Base-by-base conservation (phyloP, 1,140 invertebrate species). In the Paraescarpia echinospica region DNA sequence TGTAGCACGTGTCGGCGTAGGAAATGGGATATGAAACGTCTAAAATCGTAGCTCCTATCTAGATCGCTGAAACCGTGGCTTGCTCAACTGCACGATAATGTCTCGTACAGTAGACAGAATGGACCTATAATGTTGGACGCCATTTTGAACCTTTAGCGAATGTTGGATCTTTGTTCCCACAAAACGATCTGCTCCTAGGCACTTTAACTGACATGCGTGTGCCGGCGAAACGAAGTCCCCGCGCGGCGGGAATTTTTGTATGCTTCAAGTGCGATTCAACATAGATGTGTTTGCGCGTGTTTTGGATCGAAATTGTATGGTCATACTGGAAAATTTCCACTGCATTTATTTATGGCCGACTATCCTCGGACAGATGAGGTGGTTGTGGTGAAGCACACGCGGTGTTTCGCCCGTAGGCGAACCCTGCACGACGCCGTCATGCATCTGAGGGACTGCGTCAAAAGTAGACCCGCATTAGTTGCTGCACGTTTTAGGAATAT, bases 341-440 rank as follows among this genome's bases (percentile, higher is more conserved):
- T 77, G 59, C 59, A 77, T 77, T 77, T 77, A 77, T 77, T 77
- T 77, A 77, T 77, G 59, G 59, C 59, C 59, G 59, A 77, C 59
- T 77, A 77, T 77, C 59, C 59, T 77, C 59, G 59, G 59, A 31
- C 59, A 77, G 59, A 77, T 31, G 59, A 77, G 59, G 59, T 77
- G 59, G 59, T 77, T 77, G 59, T 31, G 18, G 59, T 31, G 59
- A 77, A 77, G 59, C 22, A 27, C 59, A 77, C 59, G 41, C 41
- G 22, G 59, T 77, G 59, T 77, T 77, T 18, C 9, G 59, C 48
- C n/a, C 48, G 48, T 51, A 51, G 0, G 48, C 48, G 48, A 51
- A 51, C 59, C 59, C 59, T 77, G 59, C 22, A 27, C 59, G 59
- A 14, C 59, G 59, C 59, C 59, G 59, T 77, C 59, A 27, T 6